phyloP scores from a whole-genome alignment of 2,113 vertebrate genomes.

The Scolopax mira region DNA sequence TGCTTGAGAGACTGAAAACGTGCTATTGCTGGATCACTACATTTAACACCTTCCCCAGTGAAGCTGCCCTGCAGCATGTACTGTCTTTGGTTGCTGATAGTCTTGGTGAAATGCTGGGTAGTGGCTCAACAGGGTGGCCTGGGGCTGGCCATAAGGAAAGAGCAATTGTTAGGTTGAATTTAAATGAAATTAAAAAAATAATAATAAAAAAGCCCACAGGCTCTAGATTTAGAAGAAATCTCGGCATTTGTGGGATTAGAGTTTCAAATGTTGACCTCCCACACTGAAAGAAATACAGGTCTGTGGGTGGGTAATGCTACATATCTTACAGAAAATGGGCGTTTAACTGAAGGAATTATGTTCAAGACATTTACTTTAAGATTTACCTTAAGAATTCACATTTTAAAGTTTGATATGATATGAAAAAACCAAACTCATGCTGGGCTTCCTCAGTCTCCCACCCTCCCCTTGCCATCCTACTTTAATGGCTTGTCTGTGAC shows the following conservation, averaged over 20 bases:
- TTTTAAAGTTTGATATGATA: background rate
- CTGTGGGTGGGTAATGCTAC: slow-evolving; percentile 35
- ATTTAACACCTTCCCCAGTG: background rate
- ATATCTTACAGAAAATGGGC: background rate
- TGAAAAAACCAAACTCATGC: background rate
- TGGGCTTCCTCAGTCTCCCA: background rate
- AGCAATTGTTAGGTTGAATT: background rate
- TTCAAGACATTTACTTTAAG: background rate
- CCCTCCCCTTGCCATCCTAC: background rate
- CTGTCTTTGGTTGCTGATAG: background rate
- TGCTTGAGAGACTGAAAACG: background rate
- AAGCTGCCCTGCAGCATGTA: background rate
- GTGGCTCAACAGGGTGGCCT: background rate
- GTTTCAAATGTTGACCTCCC: slow-evolving; percentile 29
- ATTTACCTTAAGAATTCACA: background rate
- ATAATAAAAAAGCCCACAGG: background rate
- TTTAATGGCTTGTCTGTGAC: background rate
- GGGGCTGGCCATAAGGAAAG: background rate
- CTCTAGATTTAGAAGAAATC: background rate
- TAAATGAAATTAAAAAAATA: background rate
- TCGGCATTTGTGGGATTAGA: slow-evolving; percentile 11
- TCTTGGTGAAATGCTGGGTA: background rate
- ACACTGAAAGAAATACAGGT: slow-evolving; percentile 24
- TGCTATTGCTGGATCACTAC: background rate
- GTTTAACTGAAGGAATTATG: background rate